Conservation (phyloP, 1,140 invertebrate species). For the Brachionus koreanus region DNA sequence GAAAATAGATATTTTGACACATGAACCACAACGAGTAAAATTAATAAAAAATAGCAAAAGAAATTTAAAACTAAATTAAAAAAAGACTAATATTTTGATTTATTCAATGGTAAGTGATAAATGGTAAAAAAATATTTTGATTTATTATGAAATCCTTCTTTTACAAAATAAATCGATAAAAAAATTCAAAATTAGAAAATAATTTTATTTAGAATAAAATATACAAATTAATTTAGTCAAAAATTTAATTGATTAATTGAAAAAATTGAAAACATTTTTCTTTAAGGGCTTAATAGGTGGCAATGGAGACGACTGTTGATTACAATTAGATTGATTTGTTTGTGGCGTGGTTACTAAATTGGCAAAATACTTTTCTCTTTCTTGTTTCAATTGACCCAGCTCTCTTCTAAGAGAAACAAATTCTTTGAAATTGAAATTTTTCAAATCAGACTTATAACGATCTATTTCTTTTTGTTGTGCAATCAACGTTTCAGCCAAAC, state of each 20-base stretch:
- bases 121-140: no score
- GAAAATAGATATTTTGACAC: no score
- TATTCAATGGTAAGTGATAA: no score
- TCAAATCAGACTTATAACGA: not conserved
- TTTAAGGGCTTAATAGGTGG: constrained; percentile 17
- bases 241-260: not conserved
- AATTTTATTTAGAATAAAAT: no score
- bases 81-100: no score
- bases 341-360: not conserved
- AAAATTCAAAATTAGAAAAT: no score
- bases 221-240: no score
- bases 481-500: not conserved
- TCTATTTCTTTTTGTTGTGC: not conserved
- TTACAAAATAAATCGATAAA: no score
- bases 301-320: not conserved
- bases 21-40: no score
- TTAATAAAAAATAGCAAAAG: no score
- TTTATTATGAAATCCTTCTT: no score
- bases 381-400: not conserved
- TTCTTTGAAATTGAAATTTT: constrained; percentile 41
- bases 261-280: constrained; percentile 40
- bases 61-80: no score
- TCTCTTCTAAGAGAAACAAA: constrained; percentile 27
- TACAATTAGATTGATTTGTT: not conserved
- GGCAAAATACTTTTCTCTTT: constrained; percentile 15